Conservation (phyloP, 1,140 invertebrate species). For the Meteorus sp. region DNA sequence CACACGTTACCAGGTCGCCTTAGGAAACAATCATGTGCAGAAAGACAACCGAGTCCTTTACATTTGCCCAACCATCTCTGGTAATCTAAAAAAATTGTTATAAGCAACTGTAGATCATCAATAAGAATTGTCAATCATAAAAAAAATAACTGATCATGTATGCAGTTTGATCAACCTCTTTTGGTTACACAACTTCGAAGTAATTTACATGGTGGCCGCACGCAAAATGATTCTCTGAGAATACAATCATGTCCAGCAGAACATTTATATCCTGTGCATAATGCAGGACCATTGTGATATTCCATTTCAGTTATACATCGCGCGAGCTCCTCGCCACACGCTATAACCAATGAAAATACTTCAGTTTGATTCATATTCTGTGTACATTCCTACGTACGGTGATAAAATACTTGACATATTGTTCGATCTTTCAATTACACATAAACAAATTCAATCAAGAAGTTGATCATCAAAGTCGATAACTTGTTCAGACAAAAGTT, state of each 20-base stretch:
- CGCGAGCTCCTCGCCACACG: constrained; percentile 37
- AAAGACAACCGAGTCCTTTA: constrained; percentile 38
- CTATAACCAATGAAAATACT: too few species aligned
- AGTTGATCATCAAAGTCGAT: too few species aligned
- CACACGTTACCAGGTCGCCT: constrained; percentile 36
- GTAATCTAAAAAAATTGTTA: constrained; percentile 36
- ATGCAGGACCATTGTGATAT: constrained; percentile 35
- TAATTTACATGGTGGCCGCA: constrained; percentile 42
- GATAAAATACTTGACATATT: too few species aligned
- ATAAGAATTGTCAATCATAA: too few species aligned
- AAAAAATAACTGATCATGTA: too few species aligned
- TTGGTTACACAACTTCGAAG: constrained; percentile 37
- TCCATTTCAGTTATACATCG: constrained; percentile 40
- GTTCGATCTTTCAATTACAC: too few species aligned
- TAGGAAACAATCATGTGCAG: constrained; percentile 45
- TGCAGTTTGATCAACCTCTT: too few species aligned
- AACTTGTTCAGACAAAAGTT: too few species aligned
- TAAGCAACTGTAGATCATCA: too few species aligned
- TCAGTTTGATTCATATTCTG: too few species aligned
- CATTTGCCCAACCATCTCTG: constrained; percentile 37
- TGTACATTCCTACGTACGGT: too few species aligned
- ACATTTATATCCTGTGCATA: constrained; percentile 40
- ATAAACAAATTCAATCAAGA: too few species aligned
- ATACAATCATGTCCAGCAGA: constrained; percentile 39
- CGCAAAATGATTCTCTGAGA: constrained; percentile 40